phyloP scores from a whole-genome alignment of 2,113 vertebrate genomes.

The western clawed frog (Xenopus tropicalis) region UCB_Xtro_10.0 CM004443.2:20397501-20398000 shows the following conservation, averaged over 20 bases:
- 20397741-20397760: background rate
- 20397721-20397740: constrained; percentile 9
- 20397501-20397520: background rate
- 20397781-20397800: background rate
- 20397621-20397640: background rate
- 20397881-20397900: too few relatives aligned
- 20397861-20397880: too few relatives aligned
- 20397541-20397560: background rate
- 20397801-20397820: too few relatives aligned
- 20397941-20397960: too few relatives aligned
- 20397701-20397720: constrained; percentile 16
- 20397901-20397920: too few relatives aligned
- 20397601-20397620: constrained; percentile 4
- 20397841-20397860: too few relatives aligned
- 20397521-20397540: background rate
- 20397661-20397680: background rate
- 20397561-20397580: background rate
- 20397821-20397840: too few relatives aligned
- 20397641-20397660: background rate
- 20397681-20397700: constrained; percentile 12
- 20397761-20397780: too few relatives aligned
- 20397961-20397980: too few relatives aligned
- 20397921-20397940: too few relatives aligned
- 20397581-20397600: constrained; percentile 18
- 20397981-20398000: too few relatives aligned